A percentile compares a stretch with the other conserved stretches of the same genome.
phyloP scores from a whole-genome alignment of 2,797 vertebrate genomes.

The Gymnopithys bicolor region DNA sequence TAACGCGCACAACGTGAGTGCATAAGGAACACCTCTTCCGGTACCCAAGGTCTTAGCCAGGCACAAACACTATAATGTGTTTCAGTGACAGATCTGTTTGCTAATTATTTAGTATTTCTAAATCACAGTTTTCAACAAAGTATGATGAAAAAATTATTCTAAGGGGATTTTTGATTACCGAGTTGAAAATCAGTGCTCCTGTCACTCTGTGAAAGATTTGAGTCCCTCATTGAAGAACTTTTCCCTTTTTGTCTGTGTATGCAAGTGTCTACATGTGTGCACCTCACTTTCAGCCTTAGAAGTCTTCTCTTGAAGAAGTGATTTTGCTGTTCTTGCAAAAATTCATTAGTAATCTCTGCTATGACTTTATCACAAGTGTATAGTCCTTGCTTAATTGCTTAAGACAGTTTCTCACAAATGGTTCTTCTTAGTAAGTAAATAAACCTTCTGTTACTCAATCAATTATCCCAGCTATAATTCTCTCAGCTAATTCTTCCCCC shows the following conservation, averaged over 20 bases:
- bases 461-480: not conserved
- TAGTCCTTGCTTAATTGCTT: not conserved
- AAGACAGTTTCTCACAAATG: not conserved
- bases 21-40: not conserved
- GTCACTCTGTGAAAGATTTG: not conserved
- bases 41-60: not conserved
- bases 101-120: not conserved
- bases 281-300: not conserved
- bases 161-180: not conserved
- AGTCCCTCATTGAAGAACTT: not conserved
- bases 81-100: not conserved
- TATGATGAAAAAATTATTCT: not conserved
- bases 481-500: not conserved
- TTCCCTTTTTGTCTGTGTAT: not conserved
- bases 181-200: not conserved
- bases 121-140: not conserved
- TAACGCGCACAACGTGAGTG: not conserved
- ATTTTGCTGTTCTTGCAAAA: not conserved
- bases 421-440: not conserved
- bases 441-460: not conserved
- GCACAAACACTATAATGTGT: not conserved
- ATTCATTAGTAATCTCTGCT: not conserved
- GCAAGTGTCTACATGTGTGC: no score
- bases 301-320: not conserved
- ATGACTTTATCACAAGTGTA: not conserved